Percentiles rank a stretch among this genome's conserved stretches.
These are phyloP conservation scores for Acanthisitta chloris DNA, from an alignment of 2,113 vertebrate species.

Conservation along the genomic window DNA sequence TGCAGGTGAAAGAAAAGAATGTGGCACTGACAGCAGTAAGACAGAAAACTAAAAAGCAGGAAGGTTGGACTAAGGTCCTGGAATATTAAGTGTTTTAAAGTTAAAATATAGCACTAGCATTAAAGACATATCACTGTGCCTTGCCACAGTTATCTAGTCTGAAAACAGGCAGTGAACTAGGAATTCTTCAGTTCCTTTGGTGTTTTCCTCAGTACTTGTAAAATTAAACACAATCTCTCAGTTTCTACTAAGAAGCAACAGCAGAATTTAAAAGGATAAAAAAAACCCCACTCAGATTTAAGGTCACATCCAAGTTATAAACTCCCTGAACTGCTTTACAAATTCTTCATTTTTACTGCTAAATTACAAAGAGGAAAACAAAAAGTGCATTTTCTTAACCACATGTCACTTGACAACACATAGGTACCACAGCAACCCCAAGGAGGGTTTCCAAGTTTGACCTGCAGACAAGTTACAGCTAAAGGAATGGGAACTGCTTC, in stretches of 20 bases:
- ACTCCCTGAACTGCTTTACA: neutral
- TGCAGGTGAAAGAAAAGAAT: neutral
- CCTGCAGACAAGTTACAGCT: neutral
- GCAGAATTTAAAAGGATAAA: neutral
- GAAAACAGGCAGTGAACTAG: neutral
- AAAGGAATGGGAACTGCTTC: neutral
- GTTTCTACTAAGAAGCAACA: neutral
- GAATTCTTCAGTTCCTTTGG: neutral
- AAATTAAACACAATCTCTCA: neutral
- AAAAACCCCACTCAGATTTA: accelerated
- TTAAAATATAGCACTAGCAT: neutral
- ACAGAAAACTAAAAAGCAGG: neutral
- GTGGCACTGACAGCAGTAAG: neutral
- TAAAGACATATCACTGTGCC: neutral
- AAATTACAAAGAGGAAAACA: neutral
- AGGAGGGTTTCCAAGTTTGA: neutral
- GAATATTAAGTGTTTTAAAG: neutral
- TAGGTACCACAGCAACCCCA: neutral
- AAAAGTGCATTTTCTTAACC: accelerated
- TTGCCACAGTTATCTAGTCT: neutral
- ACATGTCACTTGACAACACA: neutral
- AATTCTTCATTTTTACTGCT: neutral
- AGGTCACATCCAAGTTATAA: neutral
- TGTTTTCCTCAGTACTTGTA: neutral
- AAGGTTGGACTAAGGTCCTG: neutral